Conservation (phyloP, 2,888 invertebrate genomes). For the Podotricha telesiphe region DNA sequence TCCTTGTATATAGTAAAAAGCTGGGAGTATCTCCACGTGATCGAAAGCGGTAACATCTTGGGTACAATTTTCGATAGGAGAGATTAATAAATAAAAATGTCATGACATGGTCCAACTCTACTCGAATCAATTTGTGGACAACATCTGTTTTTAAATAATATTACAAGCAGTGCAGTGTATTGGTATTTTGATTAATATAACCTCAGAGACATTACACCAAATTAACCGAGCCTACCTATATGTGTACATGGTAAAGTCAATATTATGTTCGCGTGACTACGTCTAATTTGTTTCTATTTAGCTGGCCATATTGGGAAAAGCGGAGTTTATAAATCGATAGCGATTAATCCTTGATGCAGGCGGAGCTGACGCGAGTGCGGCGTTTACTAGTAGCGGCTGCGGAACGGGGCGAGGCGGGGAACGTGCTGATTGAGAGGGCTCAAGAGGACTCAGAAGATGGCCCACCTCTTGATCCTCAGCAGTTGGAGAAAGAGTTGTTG, state of each 20-base stretch:
- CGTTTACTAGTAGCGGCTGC: conserved; percentile 86
- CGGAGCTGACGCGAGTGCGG: conserved; percentile 87
- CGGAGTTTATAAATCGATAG: conserved; percentile 45
- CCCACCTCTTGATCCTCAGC: conserved; percentile 82
- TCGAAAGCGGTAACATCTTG: no score
- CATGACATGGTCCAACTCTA: no score
- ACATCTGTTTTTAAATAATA: not conserved
- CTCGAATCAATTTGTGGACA: no score
- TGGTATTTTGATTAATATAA: not conserved
- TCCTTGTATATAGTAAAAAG: no score
- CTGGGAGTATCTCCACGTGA: no score
- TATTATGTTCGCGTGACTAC: conserved; percentile 42
- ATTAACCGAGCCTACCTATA: conserved; percentile 3
- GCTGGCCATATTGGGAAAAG: conserved; percentile 36
- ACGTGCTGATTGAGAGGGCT: conserved; percentile 79
- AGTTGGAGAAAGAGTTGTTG: conserved; percentile 88
- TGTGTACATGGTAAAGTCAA: conserved; percentile 9
- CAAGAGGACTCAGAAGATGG: conserved; percentile 81
- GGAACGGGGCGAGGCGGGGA: conserved; percentile 82
- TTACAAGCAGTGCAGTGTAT: not conserved
- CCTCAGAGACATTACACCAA: not conserved
- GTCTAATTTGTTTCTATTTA: conserved; percentile 39
- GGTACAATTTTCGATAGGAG: no score
- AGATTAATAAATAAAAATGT: no score
- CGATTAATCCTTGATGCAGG: conserved; percentile 63